Evolutionary conservation across 2,797 vertebrate genomes (phyloP), one percentile per base, ranked within the genome.

Genomic region (Argentina silus): DNA sequence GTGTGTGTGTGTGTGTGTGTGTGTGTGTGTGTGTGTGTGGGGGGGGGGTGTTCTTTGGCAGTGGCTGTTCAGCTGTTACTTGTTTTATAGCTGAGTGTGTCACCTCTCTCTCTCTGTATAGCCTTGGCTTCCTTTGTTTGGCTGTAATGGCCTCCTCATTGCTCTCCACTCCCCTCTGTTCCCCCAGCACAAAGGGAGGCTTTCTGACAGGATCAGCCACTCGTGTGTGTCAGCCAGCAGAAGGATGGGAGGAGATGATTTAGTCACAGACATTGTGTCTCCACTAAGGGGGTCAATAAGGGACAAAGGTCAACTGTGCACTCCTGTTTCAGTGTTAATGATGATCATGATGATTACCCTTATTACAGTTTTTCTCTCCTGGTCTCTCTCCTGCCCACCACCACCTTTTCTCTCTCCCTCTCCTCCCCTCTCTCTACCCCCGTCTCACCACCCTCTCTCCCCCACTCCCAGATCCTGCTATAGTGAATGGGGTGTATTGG

Each of bases 401-500:
- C 36, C 47, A 15, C 21, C 17, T 27, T 10, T 5, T 10, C 55
- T 70, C 36, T 48, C 50, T 10, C 50, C 3, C 45, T 0, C 74
- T 23, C 7, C 17, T 12, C 72, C 6, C 60, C 47, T 10, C 47
- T 11, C 27, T 3, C 15, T 5, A 47, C 2, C 36, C 36, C n/a
- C 5, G 8, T n/a, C 12, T 19, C 70, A 19, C 72, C 3, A 74
- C 17, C 57, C 2, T 72, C 17, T 80, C 7, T 69, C 59, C 57
- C 42, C 57, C 45, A 45, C 63, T 75, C 66, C 15, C 84, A 99
- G 97, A 98, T 91, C 95, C 97, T 61, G 96, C 96, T 50, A 98
- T 98, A 71, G 95, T 99, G 80, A 98, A 99, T 47, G 97, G 97
- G 44, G 97, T 98, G 69, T 99, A 96, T 81, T 99, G 97, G 97